A percentile compares a stretch with the other conserved stretches of the same genome.
phyloP scores from a whole-genome alignment of 2,797 vertebrate genomes.

The Propithecus deckenii region DNA sequence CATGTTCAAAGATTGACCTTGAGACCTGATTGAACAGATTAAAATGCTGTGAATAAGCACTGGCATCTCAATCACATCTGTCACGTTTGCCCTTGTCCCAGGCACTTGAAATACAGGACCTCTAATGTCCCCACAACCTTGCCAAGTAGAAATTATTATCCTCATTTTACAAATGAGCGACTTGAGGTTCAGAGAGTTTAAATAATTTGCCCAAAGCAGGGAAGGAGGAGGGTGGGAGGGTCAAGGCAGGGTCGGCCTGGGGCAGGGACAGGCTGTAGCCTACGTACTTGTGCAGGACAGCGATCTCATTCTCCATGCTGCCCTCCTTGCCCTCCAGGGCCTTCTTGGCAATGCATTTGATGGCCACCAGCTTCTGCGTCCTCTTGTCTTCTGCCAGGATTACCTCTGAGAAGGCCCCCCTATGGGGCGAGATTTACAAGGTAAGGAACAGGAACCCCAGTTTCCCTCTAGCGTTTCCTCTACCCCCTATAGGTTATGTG shows the following conservation, averaged over 20 bases:
- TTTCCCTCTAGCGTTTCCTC: background rate
- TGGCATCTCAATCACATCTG: background rate
- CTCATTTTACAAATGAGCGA: background rate
- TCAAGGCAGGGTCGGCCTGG: background rate
- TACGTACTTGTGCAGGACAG: conserved; percentile 96
- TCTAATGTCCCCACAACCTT: background rate
- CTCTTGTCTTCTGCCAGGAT: conserved; percentile 96
- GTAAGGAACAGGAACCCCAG: background rate
- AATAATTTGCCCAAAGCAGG: background rate
- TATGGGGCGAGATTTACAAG: conserved; percentile 71
- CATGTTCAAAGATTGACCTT: background rate
- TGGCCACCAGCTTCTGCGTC: conserved; percentile 94
- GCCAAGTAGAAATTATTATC: background rate
- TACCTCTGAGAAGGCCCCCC: conserved; percentile 97
- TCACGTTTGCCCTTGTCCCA: background rate
- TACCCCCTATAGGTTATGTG: background rate
- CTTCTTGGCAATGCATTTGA: conserved; percentile 98
- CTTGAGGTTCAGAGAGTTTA: background rate
- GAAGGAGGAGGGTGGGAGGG: background rate
- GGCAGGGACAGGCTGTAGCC: background rate
- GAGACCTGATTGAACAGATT: background rate
- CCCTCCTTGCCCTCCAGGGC: conserved; percentile 96
- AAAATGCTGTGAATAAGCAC: conserved; percentile 5
- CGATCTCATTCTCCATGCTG: conserved; percentile 99
- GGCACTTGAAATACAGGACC: background rate